Evolutionary conservation across 2,888 invertebrate species (phyloP).

Genomic region (Papilio demoleus): DNA sequence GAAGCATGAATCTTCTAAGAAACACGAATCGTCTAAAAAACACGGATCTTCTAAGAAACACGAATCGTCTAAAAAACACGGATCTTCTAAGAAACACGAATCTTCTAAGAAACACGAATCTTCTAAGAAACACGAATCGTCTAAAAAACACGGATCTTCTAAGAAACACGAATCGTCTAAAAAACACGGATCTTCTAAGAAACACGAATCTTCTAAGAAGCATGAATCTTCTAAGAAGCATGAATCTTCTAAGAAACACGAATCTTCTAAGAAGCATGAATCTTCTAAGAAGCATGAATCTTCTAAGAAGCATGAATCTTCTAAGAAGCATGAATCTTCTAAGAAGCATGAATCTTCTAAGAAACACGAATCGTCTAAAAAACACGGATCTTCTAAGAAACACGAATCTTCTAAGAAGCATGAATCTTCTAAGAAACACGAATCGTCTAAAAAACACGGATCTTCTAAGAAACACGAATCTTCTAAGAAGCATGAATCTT

Average conservation of each 20-base stretch:
- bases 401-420: conserved; percentile 43
- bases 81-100: too few species aligned
- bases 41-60: background rate
- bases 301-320: background rate
- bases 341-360: background rate
- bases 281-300: conserved; percentile 4
- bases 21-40: background rate
- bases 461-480: conserved; percentile 40
- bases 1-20: background rate
- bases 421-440: conserved; percentile 43
- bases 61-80: conserved; percentile 42
- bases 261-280: conserved; percentile 30
- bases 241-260: conserved; percentile 22
- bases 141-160: conserved; percentile 8
- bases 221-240: conserved; percentile 42
- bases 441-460: conserved; percentile 7
- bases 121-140: conserved; percentile 42
- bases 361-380: conserved; percentile 31
- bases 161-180: conserved; percentile 43
- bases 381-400: conserved; percentile 44
- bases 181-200: conserved; percentile 28
- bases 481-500: conserved; percentile 36
- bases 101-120: conserved; percentile 42
- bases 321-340: background rate
- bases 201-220: conserved; percentile 22